Base-by-base conservation (phyloP, 1,140 invertebrate species). In the Charaxes varanes region DNA sequence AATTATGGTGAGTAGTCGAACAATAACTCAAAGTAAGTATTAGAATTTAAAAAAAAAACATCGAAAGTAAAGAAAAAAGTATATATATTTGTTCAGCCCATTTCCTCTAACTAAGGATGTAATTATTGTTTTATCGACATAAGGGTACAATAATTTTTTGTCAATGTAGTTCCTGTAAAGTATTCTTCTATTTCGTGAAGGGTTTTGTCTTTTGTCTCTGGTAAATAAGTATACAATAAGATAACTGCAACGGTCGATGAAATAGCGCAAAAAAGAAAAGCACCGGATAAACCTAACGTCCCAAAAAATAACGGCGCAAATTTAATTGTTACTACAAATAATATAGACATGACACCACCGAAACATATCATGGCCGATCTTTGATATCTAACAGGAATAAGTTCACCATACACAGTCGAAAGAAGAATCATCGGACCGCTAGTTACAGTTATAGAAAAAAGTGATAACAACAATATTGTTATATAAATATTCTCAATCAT, bases 381-480 rank as follows among this genome's bases (percentile, higher is more conserved):
- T 22, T 40, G 37, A 28, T 30, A 18, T 6, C 24, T 40, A 6
- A 40, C 8, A 8, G 37, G 26, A 16, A 57, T 58, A 4, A 61
- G 14, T 35, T 64, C 62, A 0, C 42, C 52, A 8, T 50, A 53
- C 5, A 64, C 18, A 3, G 57, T 55, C 5, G 36, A 14, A n/a
- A 37, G 27, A 28, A 62, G 34, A 1, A 56, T 56, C 32, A 62
- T 37, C 2, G 62, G 59, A 13, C 59, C 62, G 17, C 48, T 49
- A 26, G 53, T 53, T 11, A 62, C 43, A 17, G 53, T 31, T 4
- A 62, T 16, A 1, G 56, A 57, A 46, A 51, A 62, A 0, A 42
- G 16, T 19, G 28, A 16, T 11, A 66, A 33, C 17, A 66, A 38
- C 5, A 23, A 16, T 24, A 62, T 41, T 0, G 56, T 54, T 6